Base-by-base conservation (phyloP, 2,113 vertebrate genomes). In the Salvelinus fontinalis region DNA sequence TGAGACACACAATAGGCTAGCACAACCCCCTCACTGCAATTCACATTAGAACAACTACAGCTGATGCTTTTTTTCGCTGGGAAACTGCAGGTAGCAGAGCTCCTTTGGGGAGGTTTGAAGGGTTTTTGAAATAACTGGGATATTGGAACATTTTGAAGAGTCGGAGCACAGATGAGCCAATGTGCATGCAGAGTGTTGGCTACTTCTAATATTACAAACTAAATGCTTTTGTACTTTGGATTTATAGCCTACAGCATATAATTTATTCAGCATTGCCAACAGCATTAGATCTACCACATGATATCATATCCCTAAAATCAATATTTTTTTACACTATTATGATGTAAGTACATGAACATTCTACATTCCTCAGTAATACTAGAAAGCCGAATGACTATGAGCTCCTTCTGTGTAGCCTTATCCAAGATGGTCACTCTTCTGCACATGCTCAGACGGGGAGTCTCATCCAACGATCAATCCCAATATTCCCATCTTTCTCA, bases 1-100 rank as follows among this genome's bases (percentile, higher is more conserved):
- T 85, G 84, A 90, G 78, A 85, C 48, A 26, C 77, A 39, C 70
- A 67, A 51, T 66, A 69, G 9, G 18, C 39, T 44, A 44, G 39
- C 39, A 51, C 75, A 24, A 79, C 76, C 67, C 75, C 85, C 66
- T 73, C 27, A 26, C 62, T 67, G 83, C 68, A 31, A 18, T 75
- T 77, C 84, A 81, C 79, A 80, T 86, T 84, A 31, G 81, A 75
- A 84, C 80, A 76, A 82, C 84, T 57, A 67, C 51, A 54, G 51
- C 51, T 54, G 51, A 4, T 14, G 51, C 69, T 89, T 83, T 87
- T 11, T 85, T 79, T 80, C 84, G 77, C 60, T 76, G 73, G 51
- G 71, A 69, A 76, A 84, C 82, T 80, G 81, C 80, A 79, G 77
- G 69, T 27, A 59, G 51, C 68, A 83, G 79, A 12, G 62, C 12